Conservation (phyloP, 1,140 invertebrate genomes). For the Thaumatotibia leucotreta region DNA sequence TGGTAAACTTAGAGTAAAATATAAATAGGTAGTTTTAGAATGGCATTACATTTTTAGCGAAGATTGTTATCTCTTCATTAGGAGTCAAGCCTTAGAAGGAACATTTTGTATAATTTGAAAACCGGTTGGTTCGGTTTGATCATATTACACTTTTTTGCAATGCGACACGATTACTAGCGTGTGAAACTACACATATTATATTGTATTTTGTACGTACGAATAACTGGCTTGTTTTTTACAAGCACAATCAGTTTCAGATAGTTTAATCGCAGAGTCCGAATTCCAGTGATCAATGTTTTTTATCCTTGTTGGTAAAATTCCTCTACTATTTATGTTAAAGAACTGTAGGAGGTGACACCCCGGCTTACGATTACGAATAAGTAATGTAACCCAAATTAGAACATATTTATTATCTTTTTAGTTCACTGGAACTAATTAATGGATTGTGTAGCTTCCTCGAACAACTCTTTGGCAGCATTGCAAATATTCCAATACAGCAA, state of each 20-base stretch:
- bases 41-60: too few species aligned
- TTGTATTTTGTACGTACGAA: too few species aligned
- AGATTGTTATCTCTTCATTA: not conserved
- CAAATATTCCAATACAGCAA: too few species aligned
- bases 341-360: not conserved
- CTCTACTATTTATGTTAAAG: too few species aligned
- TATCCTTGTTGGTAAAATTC: not conserved
- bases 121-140: not conserved
- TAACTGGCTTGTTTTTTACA: not conserved
- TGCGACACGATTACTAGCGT: not conserved
- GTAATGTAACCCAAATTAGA: too few species aligned
- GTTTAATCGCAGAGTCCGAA: not conserved
- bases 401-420: too few species aligned
- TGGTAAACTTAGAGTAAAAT: not conserved
- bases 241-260: not conserved
- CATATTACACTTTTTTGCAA: not conserved
- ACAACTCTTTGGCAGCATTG: too few species aligned
- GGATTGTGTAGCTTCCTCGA: too few species aligned
- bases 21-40: not conserved
- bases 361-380: too few species aligned
- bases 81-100: not conserved
- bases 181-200: not conserved
- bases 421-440: too few species aligned
- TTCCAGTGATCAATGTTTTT: slow-evolving; percentile 1
- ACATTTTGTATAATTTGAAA: not conserved